Percentiles rank a stretch among this genome's conserved stretches.
phyloP scores from a whole-genome alignment of 2,797 vertebrate genomes.

The Furcifer pardalis region DNA sequence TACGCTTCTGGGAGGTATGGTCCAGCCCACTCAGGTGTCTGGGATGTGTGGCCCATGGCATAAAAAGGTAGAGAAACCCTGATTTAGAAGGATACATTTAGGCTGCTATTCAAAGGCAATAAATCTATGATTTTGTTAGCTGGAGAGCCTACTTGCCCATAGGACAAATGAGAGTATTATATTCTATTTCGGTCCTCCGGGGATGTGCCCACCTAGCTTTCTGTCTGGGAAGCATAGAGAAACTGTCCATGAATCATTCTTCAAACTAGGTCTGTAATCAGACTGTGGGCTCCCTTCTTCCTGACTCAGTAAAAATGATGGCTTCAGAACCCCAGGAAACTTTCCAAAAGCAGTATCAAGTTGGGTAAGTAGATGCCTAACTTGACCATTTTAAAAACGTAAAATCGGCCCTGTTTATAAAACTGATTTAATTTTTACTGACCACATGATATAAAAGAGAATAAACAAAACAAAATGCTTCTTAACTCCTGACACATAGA shows the following conservation, averaged over 20 bases:
- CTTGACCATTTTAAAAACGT: too few species aligned
- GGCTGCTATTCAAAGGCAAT: background rate
- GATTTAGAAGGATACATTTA: background rate
- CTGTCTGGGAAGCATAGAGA: background rate
- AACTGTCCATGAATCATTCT: too few species aligned
- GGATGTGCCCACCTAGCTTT: background rate
- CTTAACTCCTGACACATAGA: too few species aligned
- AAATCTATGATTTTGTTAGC: background rate
- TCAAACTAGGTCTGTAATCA: background rate
- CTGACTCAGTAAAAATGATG: slow-evolving; percentile 1
- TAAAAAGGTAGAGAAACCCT: too few species aligned
- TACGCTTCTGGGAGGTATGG: too few species aligned
- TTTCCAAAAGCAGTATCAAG: background rate
- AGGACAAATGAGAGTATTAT: background rate
- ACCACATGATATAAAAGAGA: too few species aligned
- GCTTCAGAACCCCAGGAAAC: background rate
- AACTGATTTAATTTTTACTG: too few species aligned
- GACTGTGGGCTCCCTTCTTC: background rate
- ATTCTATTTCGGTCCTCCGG: background rate
- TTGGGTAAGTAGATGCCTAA: background rate
- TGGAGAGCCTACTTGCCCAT: background rate
- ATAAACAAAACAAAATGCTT: background rate
- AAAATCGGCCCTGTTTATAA: too few species aligned
- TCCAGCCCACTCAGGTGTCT: too few species aligned
- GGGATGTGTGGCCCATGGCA: too few species aligned